phyloP scores from a whole-genome alignment of 2,113 vertebrate genomes.

The Clinocottus analis region DNA sequence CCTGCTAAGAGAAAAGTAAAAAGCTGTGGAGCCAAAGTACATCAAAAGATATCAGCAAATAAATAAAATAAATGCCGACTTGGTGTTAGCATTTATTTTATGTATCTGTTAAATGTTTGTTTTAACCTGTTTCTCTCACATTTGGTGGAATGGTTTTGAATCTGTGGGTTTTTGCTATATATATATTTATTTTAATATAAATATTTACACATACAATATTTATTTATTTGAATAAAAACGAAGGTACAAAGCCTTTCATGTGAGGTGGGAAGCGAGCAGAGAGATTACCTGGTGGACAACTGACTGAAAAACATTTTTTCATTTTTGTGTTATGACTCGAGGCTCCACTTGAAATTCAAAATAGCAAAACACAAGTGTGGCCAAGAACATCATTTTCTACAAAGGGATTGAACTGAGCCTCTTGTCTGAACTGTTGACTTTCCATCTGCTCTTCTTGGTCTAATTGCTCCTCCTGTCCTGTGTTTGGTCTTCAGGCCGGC shows the following conservation, averaged over 20 bases:
- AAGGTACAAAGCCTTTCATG: neutral
- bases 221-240: neutral
- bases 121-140: neutral
- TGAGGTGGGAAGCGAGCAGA: neutral
- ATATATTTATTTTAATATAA: neutral
- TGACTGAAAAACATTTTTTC: neutral
- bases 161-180: no score
- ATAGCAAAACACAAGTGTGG: neutral
- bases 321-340: neutral
- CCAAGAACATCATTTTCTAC: no score
- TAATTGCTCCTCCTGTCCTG: neutral
- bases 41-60: neutral
- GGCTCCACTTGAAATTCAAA: neutral
- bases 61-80: neutral
- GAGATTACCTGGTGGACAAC: neutral
- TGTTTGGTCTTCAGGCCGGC: constrained; percentile 82
- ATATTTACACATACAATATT: neutral
- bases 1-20: neutral
- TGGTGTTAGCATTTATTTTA: no score
- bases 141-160: neutral
- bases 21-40: neutral
- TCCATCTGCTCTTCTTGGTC: neutral
- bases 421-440: neutral
- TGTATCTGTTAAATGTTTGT: neutral
- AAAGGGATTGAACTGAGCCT: neutral